phyloP scores from a whole-genome alignment of 2,113 vertebrate species.

The Rhinogobius similis region DNA sequence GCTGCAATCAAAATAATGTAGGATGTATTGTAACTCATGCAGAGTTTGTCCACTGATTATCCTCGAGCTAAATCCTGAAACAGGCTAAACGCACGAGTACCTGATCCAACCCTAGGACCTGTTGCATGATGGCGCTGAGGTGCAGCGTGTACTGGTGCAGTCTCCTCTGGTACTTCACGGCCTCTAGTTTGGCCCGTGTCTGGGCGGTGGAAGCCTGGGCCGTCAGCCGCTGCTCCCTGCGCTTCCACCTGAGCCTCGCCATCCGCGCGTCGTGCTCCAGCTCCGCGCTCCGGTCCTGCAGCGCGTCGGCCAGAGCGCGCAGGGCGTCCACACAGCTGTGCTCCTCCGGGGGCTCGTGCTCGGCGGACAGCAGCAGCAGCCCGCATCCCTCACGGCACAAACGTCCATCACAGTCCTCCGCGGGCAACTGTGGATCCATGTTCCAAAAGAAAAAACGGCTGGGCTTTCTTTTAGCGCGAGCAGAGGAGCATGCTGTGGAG shows the following conservation, averaged over 20 bases:
- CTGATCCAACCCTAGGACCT: slow-evolving; percentile 64
- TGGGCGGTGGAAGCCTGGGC: slow-evolving; percentile 76
- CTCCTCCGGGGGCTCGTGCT: slow-evolving; percentile 5
- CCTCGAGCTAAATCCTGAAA: too few relatives aligned
- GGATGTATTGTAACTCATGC: too few relatives aligned
- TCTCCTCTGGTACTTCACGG: slow-evolving; percentile 73
- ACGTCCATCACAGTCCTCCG: slow-evolving; percentile 11
- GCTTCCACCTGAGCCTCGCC: slow-evolving; percentile 70
- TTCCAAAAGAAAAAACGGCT: not conserved
- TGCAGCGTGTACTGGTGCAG: slow-evolving; percentile 76
- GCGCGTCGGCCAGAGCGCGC: slow-evolving; percentile 37
- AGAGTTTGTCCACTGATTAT: too few relatives aligned
- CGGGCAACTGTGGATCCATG: slow-evolving; percentile 38
- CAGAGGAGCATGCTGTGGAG: slow-evolving; percentile 41
- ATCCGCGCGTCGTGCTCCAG: slow-evolving; percentile 62
- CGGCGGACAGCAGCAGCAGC: slow-evolving; percentile 31
- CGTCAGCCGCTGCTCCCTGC: slow-evolving; percentile 71
- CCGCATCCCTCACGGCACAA: slow-evolving; percentile 62
- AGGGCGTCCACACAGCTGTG: slow-evolving; percentile 69
- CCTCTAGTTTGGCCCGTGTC: slow-evolving; percentile 79
- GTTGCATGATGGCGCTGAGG: slow-evolving; percentile 66
- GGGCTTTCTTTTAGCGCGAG: slow-evolving; percentile 1
- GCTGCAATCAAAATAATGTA: too few relatives aligned
- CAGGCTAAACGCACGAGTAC: slow-evolving; percentile 62
- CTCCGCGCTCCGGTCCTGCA: slow-evolving; percentile 45